These are phyloP conservation scores for Galago senegalensis DNA, from an alignment of 2,797 vertebrate genomes.

Conservation along the genomic window DNA sequence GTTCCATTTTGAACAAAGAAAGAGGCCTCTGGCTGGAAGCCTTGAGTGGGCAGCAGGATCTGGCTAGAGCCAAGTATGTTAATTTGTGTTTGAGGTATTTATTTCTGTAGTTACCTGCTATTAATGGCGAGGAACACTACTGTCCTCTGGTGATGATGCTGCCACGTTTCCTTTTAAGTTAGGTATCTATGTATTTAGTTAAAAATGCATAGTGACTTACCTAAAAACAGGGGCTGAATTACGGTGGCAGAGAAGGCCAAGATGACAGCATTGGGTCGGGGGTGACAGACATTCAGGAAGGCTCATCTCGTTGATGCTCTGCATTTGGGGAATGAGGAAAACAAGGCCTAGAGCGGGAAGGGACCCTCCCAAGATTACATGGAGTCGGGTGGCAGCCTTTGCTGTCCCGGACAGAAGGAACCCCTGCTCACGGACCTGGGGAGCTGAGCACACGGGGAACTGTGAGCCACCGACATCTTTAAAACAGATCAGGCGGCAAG, in stretches of 20 bases:
- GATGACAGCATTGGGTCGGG: accelerated
- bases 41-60: not conserved
- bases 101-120: not conserved
- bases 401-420: not conserved
- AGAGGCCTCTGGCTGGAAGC: not conserved
- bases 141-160: not conserved
- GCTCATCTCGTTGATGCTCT: not conserved
- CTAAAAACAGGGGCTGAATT: not conserved
- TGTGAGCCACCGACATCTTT: not conserved
- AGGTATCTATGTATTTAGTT: not conserved
- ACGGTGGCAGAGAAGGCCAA: accelerated
- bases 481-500: not conserved
- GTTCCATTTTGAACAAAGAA: not conserved
- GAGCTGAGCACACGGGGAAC: not conserved
- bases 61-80: accelerated
- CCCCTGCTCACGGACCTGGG: accelerated
- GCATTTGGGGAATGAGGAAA: accelerated
- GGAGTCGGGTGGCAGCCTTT: accelerated
- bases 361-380: not conserved
- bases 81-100: not conserved
- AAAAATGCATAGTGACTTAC: not conserved
- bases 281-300: accelerated
- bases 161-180: not conserved
- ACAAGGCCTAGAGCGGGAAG: accelerated
- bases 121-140: not conserved